A percentile compares a stretch with the other conserved stretches of the same genome.
These are phyloP conservation scores for Panthera uncia DNA, from an alignment of 2,113 vertebrate species.

Conservation along the genomic window DNA sequence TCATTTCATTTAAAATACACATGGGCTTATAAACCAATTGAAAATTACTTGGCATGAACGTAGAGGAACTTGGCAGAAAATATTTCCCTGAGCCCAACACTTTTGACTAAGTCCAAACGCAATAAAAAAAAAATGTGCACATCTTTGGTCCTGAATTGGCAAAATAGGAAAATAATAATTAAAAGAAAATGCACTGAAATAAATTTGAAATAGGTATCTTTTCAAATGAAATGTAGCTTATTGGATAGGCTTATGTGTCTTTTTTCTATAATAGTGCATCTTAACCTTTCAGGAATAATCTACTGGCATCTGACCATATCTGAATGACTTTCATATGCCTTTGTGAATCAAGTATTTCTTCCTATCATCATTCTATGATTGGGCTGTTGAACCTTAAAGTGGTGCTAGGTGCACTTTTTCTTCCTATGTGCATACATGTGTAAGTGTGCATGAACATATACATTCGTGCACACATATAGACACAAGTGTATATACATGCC, in stretches of 20 bases:
- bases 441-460: background rate
- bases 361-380: background rate
- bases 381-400: background rate
- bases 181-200: conserved; percentile 24
- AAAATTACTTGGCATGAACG: conserved; percentile 70
- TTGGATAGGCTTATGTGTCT: background rate
- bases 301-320: background rate
- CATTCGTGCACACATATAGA: background rate
- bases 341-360: background rate
- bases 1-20: conserved; percentile 75
- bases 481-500: background rate
- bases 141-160: conserved; percentile 45
- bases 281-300: background rate
- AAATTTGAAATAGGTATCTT: conserved; percentile 23
- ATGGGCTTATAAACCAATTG: conserved; percentile 66
- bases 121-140: conserved; percentile 31
- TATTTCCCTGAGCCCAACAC: conserved; percentile 64
- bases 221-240: background rate
- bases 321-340: background rate
- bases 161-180: conserved; percentile 68
- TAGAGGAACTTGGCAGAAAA: conserved; percentile 68
- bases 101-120: conserved; percentile 70
- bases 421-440: background rate
- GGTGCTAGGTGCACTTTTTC: background rate
- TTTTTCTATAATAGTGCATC: background rate